Evolutionary conservation across 53 echinoderm and acorn worm species (phyloP).

Genomic region (Apostichopus leukothele): DNA sequence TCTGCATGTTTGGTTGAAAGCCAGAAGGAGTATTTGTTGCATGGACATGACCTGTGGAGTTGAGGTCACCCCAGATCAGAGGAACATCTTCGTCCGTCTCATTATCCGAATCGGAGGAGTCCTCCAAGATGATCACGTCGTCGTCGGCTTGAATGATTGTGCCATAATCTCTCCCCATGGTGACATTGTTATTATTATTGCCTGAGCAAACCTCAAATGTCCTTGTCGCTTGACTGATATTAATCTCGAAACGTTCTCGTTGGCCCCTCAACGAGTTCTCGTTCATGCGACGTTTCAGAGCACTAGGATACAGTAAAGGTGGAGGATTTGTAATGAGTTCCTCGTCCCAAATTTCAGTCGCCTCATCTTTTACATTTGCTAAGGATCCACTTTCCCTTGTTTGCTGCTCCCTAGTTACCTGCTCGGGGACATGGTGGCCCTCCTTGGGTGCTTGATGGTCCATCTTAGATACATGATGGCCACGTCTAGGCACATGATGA

Average conservation of each 20-base stretch:
- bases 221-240: not conserved
- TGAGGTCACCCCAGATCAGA: conserved; percentile 37
- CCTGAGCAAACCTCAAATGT: conserved; percentile 18
- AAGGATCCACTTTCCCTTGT: not conserved
- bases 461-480: not conserved
- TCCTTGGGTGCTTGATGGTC: not conserved
- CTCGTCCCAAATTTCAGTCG: conserved; percentile 24
- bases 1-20: not conserved
- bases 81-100: conserved; percentile 34
- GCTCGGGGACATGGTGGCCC: not conserved
- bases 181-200: not conserved
- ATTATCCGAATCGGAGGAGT: conserved; percentile 2
- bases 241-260: not conserved
- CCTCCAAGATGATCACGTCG: conserved; percentile 21
- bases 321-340: conserved; percentile 1
- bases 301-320: not conserved
- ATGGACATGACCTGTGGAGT: not conserved
- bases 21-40: not conserved
- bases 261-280: conserved; percentile 11
- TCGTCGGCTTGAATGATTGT: conserved; percentile 7
- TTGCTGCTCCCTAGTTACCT: too few relatives aligned
- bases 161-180: not conserved
- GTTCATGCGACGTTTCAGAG: not conserved
- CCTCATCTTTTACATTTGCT: not conserved
- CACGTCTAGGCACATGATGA: not conserved